Base-by-base conservation (phyloP, 2,888 invertebrate genomes). In the Scaptomyza flava region DNA sequence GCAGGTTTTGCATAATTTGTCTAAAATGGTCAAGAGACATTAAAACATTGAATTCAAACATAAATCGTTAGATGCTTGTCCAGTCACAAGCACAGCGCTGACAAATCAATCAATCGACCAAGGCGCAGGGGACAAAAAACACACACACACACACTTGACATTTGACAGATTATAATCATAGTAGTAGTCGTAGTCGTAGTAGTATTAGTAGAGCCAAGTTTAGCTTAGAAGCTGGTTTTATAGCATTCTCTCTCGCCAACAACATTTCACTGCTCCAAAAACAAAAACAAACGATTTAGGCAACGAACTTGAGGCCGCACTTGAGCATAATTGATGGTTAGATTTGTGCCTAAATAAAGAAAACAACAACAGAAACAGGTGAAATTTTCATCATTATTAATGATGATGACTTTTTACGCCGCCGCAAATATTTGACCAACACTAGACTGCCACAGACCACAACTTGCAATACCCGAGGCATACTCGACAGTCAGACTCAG, bases 301-400 rank as follows among this genome's bases (percentile, higher is more conserved):
- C 79, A 72, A 69, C 52, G 38, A 72, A 77, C 82, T 74, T 71
- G 65, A 30, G 50, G 59, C 57, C 57, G 67, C 77, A 64, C 64
- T 78, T 67, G 80, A 68, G 51, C 58, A 63, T 82, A 77, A 88
- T 82, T 82, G 77, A 82, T 82, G 88, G 69, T 69, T 81, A 50
- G 50, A 50, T 50, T 50, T 14, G 71, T 68, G 48, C 73, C 73
- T 80, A 79, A 84, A 72, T 77, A 77, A 84, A 77, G 69, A 81
- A 88, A 88, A 79, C 63, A 78, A 41, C 17, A 42, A 48, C 20
- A 20, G 14, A 8, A 38, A 38, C 81, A 88, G 85, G 84, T 84
- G 84, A 84, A 84, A 84, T 84, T 87, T 87, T 53, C 84, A 68
- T 76, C 73, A 68, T 84, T 84, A 84, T 89, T 84, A 89, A 84